Base-by-base conservation (phyloP, 2,797 vertebrate genomes). In the Lithobates sylvaticus region DNA sequence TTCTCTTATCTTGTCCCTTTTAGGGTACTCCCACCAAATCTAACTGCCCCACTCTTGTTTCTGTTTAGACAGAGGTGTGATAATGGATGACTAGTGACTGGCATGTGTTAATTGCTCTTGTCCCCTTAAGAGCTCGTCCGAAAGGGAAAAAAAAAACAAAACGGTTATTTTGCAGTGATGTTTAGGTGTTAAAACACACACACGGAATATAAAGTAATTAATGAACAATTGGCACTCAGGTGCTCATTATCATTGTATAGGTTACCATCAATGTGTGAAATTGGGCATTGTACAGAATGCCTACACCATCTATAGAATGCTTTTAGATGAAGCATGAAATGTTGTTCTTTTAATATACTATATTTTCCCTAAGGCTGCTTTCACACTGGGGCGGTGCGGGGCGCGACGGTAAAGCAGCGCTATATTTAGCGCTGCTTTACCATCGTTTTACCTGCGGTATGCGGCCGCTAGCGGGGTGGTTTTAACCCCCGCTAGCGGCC, bases 61-160 rank as follows among this genome's bases (percentile, higher is more conserved):
- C 54, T 65, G 27, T 74, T 27, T 84, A 23, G 39, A 71, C 29
- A 39, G 69, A 70, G 58, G 42, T 76, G 86, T 87, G 76, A 84
- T 87, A 76, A 87, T 84, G 77, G 81, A 87, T 76, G 73, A 73
- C 15, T 73, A 34, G 26, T 61, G 81, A 54, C 68, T 69, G 81
- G 61, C 54, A 70, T 61, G 61, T 69, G 69, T 74, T 69, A 74
- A 84, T 80, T 69, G 50, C 36, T 36, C 23, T 29, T 12, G 61
- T 47, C 42, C 61, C 73, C 16, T 69, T 70, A 69, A 76, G 71
- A 78, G 73, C 58, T 54, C 32, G 16, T 21, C 29, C 32, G 29
- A 84, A 84, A 84, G 76, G 76, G 74, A 80, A 84, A 84, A 64
- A 80, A 81, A 61, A 34, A 86, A 79, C 76, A 83, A 34, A 29